Conservation (phyloP, 1,140 invertebrate species). For the Conus betulinus region DNA sequence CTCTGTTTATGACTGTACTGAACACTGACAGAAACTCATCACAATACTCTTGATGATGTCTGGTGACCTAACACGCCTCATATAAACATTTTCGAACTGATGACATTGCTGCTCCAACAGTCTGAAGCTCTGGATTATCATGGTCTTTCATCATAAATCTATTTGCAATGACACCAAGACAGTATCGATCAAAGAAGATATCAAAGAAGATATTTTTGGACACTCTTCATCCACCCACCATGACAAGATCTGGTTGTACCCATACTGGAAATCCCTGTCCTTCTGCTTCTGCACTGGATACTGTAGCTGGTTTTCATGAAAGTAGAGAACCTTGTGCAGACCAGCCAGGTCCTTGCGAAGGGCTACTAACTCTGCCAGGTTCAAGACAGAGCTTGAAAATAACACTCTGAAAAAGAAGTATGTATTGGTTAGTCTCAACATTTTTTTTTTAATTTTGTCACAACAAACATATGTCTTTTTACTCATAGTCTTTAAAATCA, state of each 20-base stretch:
- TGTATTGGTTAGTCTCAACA: no score
- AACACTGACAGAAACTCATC: no score
- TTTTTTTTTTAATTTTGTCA: no score
- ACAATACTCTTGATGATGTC: no score
- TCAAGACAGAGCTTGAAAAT: conserved; percentile 85
- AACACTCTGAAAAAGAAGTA: conserved; percentile 75
- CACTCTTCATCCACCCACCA: conserved; percentile 76
- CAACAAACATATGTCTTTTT: no score
- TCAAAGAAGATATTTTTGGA: no score
- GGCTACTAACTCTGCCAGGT: conserved; percentile 83
- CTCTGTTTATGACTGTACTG: no score
- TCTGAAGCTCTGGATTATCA: neutral
- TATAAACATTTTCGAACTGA: no score
- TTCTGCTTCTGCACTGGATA: conserved; percentile 84
- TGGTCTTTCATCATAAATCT: neutral
- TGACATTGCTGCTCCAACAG: no score
- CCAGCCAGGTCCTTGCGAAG: conserved; percentile 81
- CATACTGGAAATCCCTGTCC: conserved; percentile 86
- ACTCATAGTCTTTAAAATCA: no score
- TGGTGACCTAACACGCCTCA: no score
- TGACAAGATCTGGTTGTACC: conserved; percentile 86
- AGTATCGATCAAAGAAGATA: no score
- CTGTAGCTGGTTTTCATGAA: conserved; percentile 87
- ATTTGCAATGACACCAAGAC: neutral
- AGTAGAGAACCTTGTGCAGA: conserved; percentile 84